Base-by-base conservation (phyloP, 1,140 invertebrate genomes). In the Pristionchus pacificus region DNA sequence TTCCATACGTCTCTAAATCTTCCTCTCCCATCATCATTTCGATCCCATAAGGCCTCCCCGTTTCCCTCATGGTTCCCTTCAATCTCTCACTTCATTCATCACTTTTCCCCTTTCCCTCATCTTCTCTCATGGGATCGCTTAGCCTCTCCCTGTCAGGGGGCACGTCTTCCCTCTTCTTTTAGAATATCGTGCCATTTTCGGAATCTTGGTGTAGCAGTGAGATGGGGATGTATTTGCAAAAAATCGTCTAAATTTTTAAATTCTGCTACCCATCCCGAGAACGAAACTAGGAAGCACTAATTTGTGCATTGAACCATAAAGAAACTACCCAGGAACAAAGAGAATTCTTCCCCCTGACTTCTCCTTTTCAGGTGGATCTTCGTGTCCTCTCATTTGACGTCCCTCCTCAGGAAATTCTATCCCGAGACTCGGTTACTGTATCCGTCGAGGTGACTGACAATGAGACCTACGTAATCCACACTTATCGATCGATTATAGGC, bases 361-460 rank as follows among this genome's bases (percentile, higher is more conserved):
- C 24, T 13, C 29, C 30, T 29, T 60, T 77, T 28, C 31, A 81
- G 78, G 79, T 87, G 29, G 92, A 95, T 83, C 85, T 95, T 61
- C 87, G 93, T 68, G 85, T 86, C 19, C 80, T 93, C 70, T 93
- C 92, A 0, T 95, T 95, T 81, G 93, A 95, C 82, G 92, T 97
- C 31, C 93, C 93, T 49, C 92, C 93, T 13, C 93, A 78, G 62
- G 80, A 94, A 91, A 91, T 95, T 38, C 87, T 96, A 67, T 93
- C 92, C 1, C 91, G 92, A 86, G 93, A 96, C 84, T 92, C 91
- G 0, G 93, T 95, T 1, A 96, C 93, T 0, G 92, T 79, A 10
- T 75, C 72, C 29, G 78, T 78, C 1, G 77, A 78, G 62, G 77
- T 73, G n/a, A n/a, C n/a, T n/a, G n/a, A n/a, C n/a, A n/a, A 25